Base-by-base conservation (phyloP, 2,113 vertebrate species). In the Myanophis thanlyinensis region DNA sequence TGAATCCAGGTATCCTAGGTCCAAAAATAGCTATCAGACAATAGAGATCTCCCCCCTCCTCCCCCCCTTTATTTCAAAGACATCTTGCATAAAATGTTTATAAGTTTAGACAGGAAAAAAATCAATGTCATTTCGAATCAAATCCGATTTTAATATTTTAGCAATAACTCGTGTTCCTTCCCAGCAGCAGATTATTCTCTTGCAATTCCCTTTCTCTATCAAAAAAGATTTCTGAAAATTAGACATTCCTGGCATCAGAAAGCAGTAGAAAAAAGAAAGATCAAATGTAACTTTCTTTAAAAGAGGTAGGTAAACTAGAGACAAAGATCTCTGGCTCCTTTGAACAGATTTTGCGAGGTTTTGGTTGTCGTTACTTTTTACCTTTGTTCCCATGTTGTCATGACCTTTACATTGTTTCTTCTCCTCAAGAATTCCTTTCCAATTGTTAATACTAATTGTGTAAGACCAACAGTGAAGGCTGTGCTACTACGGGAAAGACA, bases 401-500 rank as follows among this genome's bases (percentile, higher is more conserved):
- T 27, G 47, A 30, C 8, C 73, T 54, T 67, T 35, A 27, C 13
- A 80, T 47, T 44, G 3, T 51, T 88, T 80, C 35, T 95, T 93
- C 95, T 88, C 88, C 90, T 92, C 87, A n/a, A 7, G 90, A 25
- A 67, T 46, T 35, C 94, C 91, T 88, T 93, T 90, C 88, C 89
- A 93, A 25, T 15, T 85, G 25, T 73, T 89, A 91, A 23, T 53
- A 91, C 49, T 91, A 94, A 91, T 25, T 89, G 88, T 73, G 62
- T 12, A 87, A 86, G 27, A 51, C 40, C 88, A 52, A 51, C 53
- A 53, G n/a, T 3, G 67, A 94, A 88, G 87, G 51, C 91, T 96
- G 5, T 18, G 30, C 59, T 30, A 9, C 93, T 91, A 95, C 94
- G 96, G 96, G 97, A 96, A 95, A 96, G 95, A 97, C 92, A 89